Conservation (phyloP, 2,797 vertebrate genomes). For the Sardinella longiceps region DNA sequence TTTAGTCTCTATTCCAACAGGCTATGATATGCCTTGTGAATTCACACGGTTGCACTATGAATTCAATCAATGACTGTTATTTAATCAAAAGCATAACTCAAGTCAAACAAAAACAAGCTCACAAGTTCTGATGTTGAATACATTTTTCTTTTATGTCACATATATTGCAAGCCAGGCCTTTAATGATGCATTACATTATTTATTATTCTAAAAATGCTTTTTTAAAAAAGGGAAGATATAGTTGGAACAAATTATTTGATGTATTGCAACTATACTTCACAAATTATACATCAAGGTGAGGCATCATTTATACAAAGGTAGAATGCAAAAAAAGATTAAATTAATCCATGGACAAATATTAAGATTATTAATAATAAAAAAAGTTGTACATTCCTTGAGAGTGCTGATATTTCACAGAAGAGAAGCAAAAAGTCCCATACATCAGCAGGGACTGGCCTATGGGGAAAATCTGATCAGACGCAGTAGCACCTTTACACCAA, state of each 20-base stretch:
- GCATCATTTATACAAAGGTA: conserved; percentile 10
- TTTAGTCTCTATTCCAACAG: too few species aligned
- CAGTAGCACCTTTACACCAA: conserved; percentile 49
- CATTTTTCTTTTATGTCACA: conserved; percentile 11
- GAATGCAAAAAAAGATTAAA: conserved; percentile 32
- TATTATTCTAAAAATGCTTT: conserved; percentile 43
- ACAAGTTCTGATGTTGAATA: not conserved
- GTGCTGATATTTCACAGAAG: conserved; percentile 29
- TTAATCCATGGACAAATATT: conserved; percentile 32
- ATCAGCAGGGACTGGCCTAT: not conserved
- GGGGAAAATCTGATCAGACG: conserved; percentile 22
- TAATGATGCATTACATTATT: conserved; percentile 30
- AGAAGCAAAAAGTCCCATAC: conserved; percentile 18
- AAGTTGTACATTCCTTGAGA: conserved; percentile 16
- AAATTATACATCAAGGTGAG: conserved; percentile 15
- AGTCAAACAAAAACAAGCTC: not conserved
- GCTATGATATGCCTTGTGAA: not conserved
- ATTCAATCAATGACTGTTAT: not conserved
- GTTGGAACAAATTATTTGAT: conserved; percentile 33
- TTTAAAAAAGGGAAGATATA: conserved; percentile 42
- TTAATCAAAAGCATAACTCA: not conserved
- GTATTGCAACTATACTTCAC: conserved; percentile 24
- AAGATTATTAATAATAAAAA: not conserved
- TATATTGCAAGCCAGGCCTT: conserved; percentile 18
- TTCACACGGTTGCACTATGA: not conserved